Evolutionary conservation across 2,113 vertebrate species (phyloP).

Genomic region (Malurus melanocephalus): DNA sequence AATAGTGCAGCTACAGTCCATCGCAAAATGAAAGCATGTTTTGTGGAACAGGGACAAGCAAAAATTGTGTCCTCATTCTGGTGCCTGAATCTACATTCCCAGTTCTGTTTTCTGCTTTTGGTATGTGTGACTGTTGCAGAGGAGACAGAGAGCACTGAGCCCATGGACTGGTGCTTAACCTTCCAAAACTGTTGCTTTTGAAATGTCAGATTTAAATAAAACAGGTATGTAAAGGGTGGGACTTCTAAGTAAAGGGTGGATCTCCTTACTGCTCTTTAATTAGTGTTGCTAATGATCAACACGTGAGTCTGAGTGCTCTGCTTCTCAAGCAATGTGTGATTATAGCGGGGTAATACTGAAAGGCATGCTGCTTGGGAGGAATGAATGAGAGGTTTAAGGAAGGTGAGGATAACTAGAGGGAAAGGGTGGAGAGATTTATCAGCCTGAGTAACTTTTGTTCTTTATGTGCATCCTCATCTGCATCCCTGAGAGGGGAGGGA

Average conservation of each 20-base stretch:
- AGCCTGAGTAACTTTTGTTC: neutral
- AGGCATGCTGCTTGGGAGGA: neutral
- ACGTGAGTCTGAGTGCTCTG: neutral
- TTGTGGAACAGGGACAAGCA: constrained; percentile 45
- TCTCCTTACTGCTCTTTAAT: constrained; percentile 20
- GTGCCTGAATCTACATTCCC: constrained; percentile 53
- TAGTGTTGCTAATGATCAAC: neutral
- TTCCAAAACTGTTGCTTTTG: neutral
- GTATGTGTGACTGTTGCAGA: neutral
- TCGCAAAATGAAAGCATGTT: constrained; percentile 59
- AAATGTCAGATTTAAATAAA: constrained; percentile 26
- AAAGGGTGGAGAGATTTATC: neutral
- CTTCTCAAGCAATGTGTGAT: neutral
- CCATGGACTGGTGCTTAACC: neutral
- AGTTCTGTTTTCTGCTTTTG: constrained; percentile 44
- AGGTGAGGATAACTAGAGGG: neutral
- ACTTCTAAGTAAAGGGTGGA: neutral
- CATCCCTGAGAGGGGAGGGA: neutral
- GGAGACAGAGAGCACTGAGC: neutral
- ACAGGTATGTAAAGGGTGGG: constrained; percentile 12
- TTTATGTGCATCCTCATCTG: neutral
- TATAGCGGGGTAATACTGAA: neutral
- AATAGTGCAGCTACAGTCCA: constrained; percentile 50
- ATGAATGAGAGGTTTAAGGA: neutral
- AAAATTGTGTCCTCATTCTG: constrained; percentile 62